A percentile compares a stretch with the other conserved stretches of the same genome.
These are phyloP conservation scores for Chamaea fasciata DNA, from an alignment of 2,113 vertebrate species.

Conservation along the genomic window DNA sequence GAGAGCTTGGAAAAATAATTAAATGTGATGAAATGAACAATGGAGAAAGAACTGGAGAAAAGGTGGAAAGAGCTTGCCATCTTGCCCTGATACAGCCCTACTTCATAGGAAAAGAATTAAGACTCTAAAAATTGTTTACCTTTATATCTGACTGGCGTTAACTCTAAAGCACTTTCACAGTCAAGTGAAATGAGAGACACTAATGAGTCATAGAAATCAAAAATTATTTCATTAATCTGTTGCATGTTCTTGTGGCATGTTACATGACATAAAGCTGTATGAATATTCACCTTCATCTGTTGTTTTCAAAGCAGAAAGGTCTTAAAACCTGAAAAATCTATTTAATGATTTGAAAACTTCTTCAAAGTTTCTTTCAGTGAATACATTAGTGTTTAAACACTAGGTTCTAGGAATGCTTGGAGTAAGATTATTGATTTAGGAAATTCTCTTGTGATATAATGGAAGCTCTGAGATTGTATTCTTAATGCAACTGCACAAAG, in stretches of 20 bases:
- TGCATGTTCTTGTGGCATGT: not conserved
- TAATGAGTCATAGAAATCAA: not conserved
- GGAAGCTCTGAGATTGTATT: not conserved
- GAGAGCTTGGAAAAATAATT: not conserved
- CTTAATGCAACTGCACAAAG: not conserved
- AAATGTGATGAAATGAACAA: not conserved
- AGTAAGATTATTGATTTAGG: not conserved
- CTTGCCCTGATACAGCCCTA: not conserved
- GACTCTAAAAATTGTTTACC: not conserved
- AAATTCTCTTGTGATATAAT: not conserved
- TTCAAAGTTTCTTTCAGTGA: not conserved
- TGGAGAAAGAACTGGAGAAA: not conserved
- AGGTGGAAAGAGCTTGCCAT: not conserved
- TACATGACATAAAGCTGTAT: rapidly evolving
- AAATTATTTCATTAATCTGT: not conserved
- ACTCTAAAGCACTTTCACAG: not conserved
- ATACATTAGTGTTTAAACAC: not conserved
- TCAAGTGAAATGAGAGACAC: not conserved
- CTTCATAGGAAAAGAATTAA: not conserved
- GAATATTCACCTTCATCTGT: not conserved
- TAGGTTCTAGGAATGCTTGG: not conserved
- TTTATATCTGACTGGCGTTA: not conserved
- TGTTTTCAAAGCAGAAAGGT: not conserved
- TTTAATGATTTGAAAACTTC: not conserved
- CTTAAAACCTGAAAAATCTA: not conserved